Base-by-base conservation (phyloP, 2,888 invertebrate species). In the Sarcophaga variegata region DNA sequence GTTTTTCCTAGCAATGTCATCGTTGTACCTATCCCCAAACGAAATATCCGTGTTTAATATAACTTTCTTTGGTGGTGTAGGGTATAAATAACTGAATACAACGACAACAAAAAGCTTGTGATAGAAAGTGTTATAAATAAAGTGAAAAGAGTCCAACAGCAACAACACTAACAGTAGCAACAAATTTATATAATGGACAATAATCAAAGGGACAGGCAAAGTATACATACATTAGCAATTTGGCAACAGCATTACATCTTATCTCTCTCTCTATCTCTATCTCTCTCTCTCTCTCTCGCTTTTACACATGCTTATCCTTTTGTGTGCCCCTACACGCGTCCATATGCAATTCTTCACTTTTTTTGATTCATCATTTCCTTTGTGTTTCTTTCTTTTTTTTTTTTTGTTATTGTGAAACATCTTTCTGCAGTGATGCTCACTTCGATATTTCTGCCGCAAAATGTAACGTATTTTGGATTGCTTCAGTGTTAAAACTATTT, bases 151-250 rank as follows among this genome's bases (percentile, higher is more conserved):
- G 72, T 74, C 37, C 6, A 59, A 20, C 70, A 75, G 54, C 49
- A 82, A 66, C 4, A 8, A 17, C 14, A 74, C 20, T 17, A 62
- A 62, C 22, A 62, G 60, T 37, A 37, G 37, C 10, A 27, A 74
- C 14, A 14, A n/a, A 27, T 27, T 47, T 14, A 47, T 67, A 84
- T 84, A 84, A 81, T 82, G 81, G 84, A 79, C 84, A 84, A 79
- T 84, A 81, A 79, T 81, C 87, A 84, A 84, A 87, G n/a, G 79
- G 81, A 66, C 81, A 81, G 79, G 67, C 64, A 76, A 79, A 82
- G 75, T 76, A 84, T 79, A 84, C 84, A 84, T 76, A 84, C 79
- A 82, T 84, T 87, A 82, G 76, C 81, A 84, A 87, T 87, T 87
- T 87, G 87, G 87, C 87, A 84, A 67, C 76, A 84, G 54, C 54